Base-by-base conservation (phyloP, 2,888 invertebrate species). In the Alitta virens region DNA sequence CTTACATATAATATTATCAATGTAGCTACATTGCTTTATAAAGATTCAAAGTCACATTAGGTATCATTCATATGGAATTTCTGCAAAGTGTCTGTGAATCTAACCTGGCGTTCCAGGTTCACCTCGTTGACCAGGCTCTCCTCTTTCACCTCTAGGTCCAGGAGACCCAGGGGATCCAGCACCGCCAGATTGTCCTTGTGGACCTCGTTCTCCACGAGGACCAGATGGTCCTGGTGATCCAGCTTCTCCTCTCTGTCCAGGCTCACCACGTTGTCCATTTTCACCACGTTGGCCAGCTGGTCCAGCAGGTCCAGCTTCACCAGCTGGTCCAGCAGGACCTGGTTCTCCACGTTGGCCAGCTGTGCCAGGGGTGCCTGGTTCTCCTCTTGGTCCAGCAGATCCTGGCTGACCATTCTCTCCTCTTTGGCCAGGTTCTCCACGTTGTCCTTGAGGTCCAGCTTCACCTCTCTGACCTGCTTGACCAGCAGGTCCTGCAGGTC, bases 131-230 rank as follows among this genome's bases (percentile, higher is more conserved):
- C 66, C 67, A 25, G 61, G 24, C 49, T 24, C 21, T 27, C 78
- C 67, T 21, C 42, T 38, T 23, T 58, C 53, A 24, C 63, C 61
- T 54, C 57, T 59, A 49, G 42, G 59, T 33, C 70, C 70, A 40
- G 63, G 51, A 24, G 52, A 26, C 14, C 76, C 74, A 21, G 63
- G 53, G 42, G 42, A 42, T 12, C 75, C 71, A n/a, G n/a, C 33
- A 27, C 33, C 2, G 16, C 55, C 55, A 55, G 56, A 25, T 24
- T 12, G 26, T n/a, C 56, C 56, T 43, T 40, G 43, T 43, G 56
- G 40, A 18, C 59, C 51, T 51, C 24, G 14, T 40, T 27, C 56
- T n/a, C 63, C 63, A 46, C 46, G 38, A 16, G 54, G 65, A 2
- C 61, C 61, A 46, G 55, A 40, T 5, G 58, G 33, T 58, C 62